Evolutionary conservation across 2,113 vertebrate genomes (phyloP).

Genomic region (Trochalopteron elliotii): DNA sequence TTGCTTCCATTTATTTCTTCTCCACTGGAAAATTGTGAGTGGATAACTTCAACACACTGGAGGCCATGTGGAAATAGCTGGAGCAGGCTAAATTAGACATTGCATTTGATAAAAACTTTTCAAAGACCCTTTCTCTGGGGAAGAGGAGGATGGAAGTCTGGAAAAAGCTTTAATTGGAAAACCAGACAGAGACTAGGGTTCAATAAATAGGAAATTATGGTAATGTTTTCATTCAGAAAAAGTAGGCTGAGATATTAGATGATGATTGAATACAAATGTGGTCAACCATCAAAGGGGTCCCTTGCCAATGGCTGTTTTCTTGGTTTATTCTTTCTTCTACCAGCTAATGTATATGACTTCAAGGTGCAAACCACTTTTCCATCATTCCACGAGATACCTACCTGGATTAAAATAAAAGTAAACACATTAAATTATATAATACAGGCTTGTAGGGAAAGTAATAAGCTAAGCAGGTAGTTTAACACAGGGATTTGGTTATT

Average conservation of each 20-base stretch:
- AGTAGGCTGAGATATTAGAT: not conserved
- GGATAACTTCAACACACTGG: not conserved
- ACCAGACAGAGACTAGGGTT: not conserved
- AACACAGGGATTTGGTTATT: not conserved
- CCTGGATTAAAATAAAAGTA: not conserved
- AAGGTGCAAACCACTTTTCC: not conserved
- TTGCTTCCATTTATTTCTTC: not conserved
- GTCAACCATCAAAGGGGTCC: not conserved
- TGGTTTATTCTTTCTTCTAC: not conserved
- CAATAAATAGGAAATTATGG: not conserved
- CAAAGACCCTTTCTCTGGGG: not conserved
- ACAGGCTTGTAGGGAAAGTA: not conserved
- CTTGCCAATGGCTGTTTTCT: not conserved
- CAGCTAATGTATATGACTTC: not conserved
- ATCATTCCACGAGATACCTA: not conserved
- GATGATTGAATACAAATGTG: not conserved
- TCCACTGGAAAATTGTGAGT: not conserved
- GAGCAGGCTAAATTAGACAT: not conserved
- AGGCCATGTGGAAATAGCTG: conserved; percentile 27
- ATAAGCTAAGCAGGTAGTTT: not conserved
- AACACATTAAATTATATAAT: not conserved
- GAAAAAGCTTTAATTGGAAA: not conserved
- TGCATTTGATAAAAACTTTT: not conserved
- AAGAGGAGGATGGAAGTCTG: not conserved
- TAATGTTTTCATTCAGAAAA: not conserved